phyloP scores from a whole-genome alignment of 2,113 vertebrate genomes.

The Alouatta palliata region DNA sequence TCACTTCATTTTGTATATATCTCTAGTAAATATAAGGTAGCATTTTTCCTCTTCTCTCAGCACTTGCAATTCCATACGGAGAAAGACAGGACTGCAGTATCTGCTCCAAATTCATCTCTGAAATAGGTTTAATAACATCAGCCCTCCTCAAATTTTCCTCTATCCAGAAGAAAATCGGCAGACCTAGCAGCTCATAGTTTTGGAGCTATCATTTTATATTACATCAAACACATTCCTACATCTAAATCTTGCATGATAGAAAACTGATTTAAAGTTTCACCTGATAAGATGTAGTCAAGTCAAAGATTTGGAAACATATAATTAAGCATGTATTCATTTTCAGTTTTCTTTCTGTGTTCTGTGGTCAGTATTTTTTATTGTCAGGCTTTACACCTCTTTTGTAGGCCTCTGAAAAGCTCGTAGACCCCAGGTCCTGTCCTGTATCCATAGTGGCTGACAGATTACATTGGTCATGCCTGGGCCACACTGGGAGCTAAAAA shows the following conservation, averaged over 20 bases:
- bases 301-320: not conserved
- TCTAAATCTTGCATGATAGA: not conserved
- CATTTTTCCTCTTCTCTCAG: not conserved
- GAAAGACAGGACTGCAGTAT: not conserved
- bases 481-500: not conserved
- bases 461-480: not conserved
- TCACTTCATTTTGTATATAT: constrained; percentile 42
- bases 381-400: not conserved
- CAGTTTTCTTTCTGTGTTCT: not conserved
- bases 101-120: not conserved
- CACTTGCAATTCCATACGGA: not conserved
- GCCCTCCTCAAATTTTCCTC: not conserved
- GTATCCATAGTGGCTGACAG: not conserved
- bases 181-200: not conserved
- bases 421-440: not conserved
- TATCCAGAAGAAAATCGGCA: not conserved
- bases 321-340: not conserved
- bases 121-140: not conserved
- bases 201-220: not conserved
- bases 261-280: constrained; percentile 18
- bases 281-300: not conserved
- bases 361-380: not conserved
- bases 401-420: not conserved
- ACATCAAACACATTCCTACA: not conserved
- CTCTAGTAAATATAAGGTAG: not conserved